Base-by-base conservation (phyloP, 1,140 invertebrate genomes). In the Calephelis virginiensis region DNA sequence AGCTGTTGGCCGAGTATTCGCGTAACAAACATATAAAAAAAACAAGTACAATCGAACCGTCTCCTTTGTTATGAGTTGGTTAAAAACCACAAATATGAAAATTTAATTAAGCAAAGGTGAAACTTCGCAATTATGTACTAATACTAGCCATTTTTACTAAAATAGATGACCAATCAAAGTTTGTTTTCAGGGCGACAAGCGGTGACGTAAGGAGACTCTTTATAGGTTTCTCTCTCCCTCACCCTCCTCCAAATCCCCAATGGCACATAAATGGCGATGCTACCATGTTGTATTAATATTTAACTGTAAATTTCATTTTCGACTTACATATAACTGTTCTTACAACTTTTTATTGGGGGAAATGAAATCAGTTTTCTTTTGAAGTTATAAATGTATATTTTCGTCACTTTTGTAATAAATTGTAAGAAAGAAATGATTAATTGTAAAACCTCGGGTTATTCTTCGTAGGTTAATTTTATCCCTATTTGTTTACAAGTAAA, bases 131-230 rank as follows among this genome's bases (percentile, higher is more conserved):
- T 13, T 37, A 38, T 59, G 37, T 8, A 1, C 3, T 59, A 59
- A 12, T 8, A n/a, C 8, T 43, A 59, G 37, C 56, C n/a, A 28
- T 59, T 59, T 17, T 28, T 8, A 43, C 28, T 11, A 59, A 81
- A 82, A 78, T 78, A 73, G 77, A 80, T 80, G 82, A 82, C 75
- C 78, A 83, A 86, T 80, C 74, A 81, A 86, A 84, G 75, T 82
- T 84, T 74, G 64, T 69, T 70, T 77, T 61, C 50, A 28, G 62
- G 76, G 74, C 70, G 67, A 80, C 76, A 79, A 74, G 72, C 64
- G 75, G 80, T 71, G 75, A 80, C 70, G 80, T 85, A 86, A 85
- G 85, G 74, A 86, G 72, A 61, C 69, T 74, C 53, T 56, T 37
- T 28, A 17, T 14, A 56, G 78, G 68, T 50, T 46, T 66, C 67